phyloP scores from a whole-genome alignment of 2,888 invertebrate species.

The Zygothrica quintamaculata region DNA sequence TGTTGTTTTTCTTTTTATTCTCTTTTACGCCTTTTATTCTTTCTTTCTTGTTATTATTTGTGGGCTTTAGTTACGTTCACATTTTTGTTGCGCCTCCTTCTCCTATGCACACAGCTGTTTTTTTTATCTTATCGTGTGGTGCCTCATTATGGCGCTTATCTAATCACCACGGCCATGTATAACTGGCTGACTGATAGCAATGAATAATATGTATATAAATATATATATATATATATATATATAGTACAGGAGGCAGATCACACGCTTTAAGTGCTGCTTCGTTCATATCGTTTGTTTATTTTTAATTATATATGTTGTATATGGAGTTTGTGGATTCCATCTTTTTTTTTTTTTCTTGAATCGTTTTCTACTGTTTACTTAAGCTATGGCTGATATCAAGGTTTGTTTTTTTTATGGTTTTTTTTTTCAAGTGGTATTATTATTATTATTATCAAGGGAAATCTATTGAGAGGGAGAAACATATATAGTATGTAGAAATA shows the following conservation, averaged over 20 bases:
- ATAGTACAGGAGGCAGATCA: slow-evolving; percentile 42
- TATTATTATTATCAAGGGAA: slow-evolving; percentile 55
- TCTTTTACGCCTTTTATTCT: not conserved
- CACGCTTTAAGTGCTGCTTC: slow-evolving; percentile 24
- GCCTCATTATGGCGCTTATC: slow-evolving; percentile 49
- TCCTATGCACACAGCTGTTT: slow-evolving; percentile 73
- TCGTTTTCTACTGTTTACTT: slow-evolving; percentile 11
- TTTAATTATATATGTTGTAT: slow-evolving; percentile 49
- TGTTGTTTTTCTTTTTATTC: slow-evolving; percentile 9
- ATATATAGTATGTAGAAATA: too few species aligned
- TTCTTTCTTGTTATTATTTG: slow-evolving; percentile 12
- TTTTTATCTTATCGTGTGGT: slow-evolving; percentile 63
- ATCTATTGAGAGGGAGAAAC: slow-evolving; percentile 54
- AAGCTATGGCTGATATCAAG: slow-evolving; percentile 14
- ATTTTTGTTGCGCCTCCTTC: slow-evolving; percentile 32
- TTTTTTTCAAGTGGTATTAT: slow-evolving; percentile 23
- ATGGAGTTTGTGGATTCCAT: slow-evolving; percentile 17
- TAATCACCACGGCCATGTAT: slow-evolving; percentile 67
- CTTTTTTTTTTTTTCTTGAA: not conserved
- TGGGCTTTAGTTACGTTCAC: slow-evolving; percentile 63
- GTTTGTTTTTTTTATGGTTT: slow-evolving; percentile 17
- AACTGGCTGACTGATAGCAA: too few species aligned
- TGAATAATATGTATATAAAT: slow-evolving; percentile 7
- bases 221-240: slow-evolving; percentile 12
- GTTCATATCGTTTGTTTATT: slow-evolving; percentile 64